These are phyloP conservation scores for Helostoma temminkii DNA, from an alignment of 2,797 vertebrate genomes.

Conservation along the genomic window DNA sequence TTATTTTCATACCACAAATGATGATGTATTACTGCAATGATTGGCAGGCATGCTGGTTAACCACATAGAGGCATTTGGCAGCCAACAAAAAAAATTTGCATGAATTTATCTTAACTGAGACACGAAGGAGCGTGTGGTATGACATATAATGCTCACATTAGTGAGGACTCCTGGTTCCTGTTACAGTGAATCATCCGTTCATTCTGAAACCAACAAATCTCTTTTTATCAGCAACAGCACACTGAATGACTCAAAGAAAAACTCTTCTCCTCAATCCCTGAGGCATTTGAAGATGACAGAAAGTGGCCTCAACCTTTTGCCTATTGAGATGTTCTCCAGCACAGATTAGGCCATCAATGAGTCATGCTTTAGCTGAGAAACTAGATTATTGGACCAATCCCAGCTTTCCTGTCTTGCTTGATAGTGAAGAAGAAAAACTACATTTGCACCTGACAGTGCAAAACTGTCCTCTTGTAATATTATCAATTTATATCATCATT, in stretches of 20 bases:
- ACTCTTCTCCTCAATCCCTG: too few species aligned
- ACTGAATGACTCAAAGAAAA: conserved; percentile 14
- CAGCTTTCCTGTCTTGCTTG: not conserved
- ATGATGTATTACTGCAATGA: not conserved
- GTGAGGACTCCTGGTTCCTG: conserved; percentile 12
- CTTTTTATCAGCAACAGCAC: conserved; percentile 3
- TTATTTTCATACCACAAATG: not conserved
- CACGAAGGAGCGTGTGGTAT: not conserved
- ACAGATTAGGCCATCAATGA: too few species aligned
- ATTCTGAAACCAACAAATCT: conserved; percentile 6
- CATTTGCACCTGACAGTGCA: not conserved
- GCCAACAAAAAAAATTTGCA: not conserved
- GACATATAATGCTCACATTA: conserved; percentile 6
- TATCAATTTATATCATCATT: too few species aligned
- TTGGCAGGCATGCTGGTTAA: not conserved
- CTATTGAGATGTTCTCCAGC: too few species aligned
- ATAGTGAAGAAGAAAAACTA: not conserved
- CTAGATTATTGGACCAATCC: not conserved
- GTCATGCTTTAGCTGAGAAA: too few species aligned
- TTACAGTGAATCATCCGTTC: conserved; percentile 4
- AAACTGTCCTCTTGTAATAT: not conserved
- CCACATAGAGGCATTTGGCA: too few species aligned
- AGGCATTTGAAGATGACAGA: too few species aligned
- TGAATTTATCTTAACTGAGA: not conserved
- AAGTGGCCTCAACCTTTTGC: too few species aligned